Conservation (phyloP, 1,140 invertebrate species). For the Carposina sasakii region DNA sequence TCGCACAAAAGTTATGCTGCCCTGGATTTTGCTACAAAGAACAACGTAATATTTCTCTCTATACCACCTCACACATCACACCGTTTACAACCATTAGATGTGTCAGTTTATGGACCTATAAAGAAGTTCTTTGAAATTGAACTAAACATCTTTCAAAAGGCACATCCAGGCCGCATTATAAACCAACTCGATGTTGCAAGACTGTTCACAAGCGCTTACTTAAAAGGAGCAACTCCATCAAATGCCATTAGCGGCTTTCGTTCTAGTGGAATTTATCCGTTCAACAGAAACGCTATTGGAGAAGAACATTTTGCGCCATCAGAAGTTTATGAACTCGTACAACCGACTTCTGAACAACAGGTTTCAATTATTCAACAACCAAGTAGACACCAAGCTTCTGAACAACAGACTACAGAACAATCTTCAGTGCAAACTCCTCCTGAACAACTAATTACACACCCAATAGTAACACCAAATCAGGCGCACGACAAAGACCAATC, state of each 20-base stretch:
- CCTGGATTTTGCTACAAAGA: not conserved
- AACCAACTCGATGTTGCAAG: slow-evolving; percentile 5
- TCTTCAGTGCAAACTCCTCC: no score
- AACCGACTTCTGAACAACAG: no score
- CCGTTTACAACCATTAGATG: not conserved
- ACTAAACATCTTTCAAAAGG: slow-evolving; percentile 27
- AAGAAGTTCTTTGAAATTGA: slow-evolving; percentile 22
- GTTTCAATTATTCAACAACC: no score
- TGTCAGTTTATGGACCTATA: slow-evolving; percentile 19
- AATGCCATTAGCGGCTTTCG: slow-evolving; percentile 1
- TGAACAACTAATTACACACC: not conserved
- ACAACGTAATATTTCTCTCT: not conserved
- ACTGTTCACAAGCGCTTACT: not conserved
- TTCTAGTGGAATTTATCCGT: not conserved
- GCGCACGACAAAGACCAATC: not conserved
- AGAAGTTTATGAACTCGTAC: not conserved
- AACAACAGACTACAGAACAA: not conserved
- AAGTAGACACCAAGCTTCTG: not conserved
- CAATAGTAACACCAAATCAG: no score
- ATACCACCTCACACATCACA: not conserved
- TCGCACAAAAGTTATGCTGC: not conserved
- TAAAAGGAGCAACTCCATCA: not conserved
- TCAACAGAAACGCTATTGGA: not conserved
- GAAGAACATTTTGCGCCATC: slow-evolving; percentile 3
- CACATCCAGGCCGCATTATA: slow-evolving; percentile 20